A percentile compares a stretch with the other conserved stretches of the same genome.
Evolutionary conservation across 2,888 invertebrate genomes (phyloP).

Genomic region (Zygaena filipendulae): DNA sequence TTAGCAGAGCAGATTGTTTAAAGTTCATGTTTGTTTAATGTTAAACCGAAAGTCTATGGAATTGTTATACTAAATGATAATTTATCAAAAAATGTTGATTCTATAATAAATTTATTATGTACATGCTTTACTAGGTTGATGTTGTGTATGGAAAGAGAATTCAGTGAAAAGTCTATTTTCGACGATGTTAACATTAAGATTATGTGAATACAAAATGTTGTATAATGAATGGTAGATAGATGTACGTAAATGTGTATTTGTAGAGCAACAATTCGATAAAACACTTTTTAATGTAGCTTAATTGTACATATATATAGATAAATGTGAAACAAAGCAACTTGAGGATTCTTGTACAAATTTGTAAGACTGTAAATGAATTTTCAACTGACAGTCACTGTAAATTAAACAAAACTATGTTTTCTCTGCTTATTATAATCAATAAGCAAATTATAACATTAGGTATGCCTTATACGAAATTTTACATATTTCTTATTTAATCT

Average conservation of each 20-base stretch:
- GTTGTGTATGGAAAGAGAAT: conserved; percentile 35
- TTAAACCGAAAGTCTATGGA: conserved; percentile 52
- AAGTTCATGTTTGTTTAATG: conserved; percentile 50
- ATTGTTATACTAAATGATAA: conserved; percentile 65
- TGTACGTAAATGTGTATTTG: conserved; percentile 22
- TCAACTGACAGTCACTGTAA: no score
- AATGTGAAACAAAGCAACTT: conserved; percentile 36
- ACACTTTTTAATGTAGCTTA: no score
- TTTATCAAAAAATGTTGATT: conserved; percentile 61
- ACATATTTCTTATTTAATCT: no score
- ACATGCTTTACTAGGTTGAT: conserved; percentile 50
- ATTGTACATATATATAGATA: conserved; percentile 37
- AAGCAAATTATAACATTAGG: no score
- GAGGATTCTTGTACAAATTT: conserved; percentile 55
- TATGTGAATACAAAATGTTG: conserved; percentile 57
- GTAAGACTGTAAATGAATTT: conserved; percentile 54
- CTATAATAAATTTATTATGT: conserved; percentile 62
- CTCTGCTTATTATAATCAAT: no score
- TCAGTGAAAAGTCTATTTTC: conserved; percentile 58
- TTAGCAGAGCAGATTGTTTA: conserved; percentile 50
- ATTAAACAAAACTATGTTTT: no score
- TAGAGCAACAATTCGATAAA: conserved; percentile 39
- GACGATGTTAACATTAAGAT: conserved; percentile 49
- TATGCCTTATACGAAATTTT: no score
- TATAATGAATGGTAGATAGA: conserved; percentile 51